phyloP scores from a whole-genome alignment of 2,888 invertebrate genomes.

The Orthosia gothica region DNA sequence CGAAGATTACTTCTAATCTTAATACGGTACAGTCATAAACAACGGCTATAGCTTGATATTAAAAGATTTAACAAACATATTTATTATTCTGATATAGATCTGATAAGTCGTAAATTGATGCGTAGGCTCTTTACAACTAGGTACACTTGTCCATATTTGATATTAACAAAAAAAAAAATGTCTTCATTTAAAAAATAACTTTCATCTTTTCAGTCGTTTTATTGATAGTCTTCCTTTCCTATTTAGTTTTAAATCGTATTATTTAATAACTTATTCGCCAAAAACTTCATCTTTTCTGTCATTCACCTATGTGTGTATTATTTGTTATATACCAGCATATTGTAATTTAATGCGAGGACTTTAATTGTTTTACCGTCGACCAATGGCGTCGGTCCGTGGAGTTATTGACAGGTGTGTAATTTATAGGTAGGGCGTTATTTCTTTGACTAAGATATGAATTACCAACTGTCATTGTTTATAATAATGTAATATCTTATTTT shows the following conservation, averaged over 20 bases:
- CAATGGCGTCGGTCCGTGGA: constrained; percentile 42
- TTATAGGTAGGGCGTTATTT: constrained; percentile 52
- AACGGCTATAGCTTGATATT: too few relatives aligned
- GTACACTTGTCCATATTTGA: not conserved
- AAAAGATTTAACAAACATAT: too few relatives aligned
- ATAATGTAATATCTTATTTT: constrained; percentile 35
- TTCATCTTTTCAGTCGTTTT: constrained; percentile 2
- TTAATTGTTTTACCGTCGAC: constrained; percentile 55
- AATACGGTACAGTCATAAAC: too few relatives aligned
- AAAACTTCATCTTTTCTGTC: not conserved
- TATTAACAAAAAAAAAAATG: too few relatives aligned
- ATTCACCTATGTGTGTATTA: not conserved
- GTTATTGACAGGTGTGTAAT: constrained; percentile 51
- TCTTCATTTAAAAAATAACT: not conserved
- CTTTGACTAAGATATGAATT: constrained; percentile 26
- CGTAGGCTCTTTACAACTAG: not conserved
- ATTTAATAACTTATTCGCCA: not conserved
- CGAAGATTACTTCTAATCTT: too few relatives aligned
- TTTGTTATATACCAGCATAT: constrained; percentile 5
- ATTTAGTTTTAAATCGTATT: too few relatives aligned
- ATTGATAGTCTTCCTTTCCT: not conserved
- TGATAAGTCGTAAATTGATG: not conserved
- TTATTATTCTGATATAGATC: not conserved
- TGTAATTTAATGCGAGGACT: constrained; percentile 30
- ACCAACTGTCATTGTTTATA: constrained; percentile 40